Evolutionary conservation across 1,140 invertebrate species (phyloP).

Genomic region (Aphidius gifuensis): DNA sequence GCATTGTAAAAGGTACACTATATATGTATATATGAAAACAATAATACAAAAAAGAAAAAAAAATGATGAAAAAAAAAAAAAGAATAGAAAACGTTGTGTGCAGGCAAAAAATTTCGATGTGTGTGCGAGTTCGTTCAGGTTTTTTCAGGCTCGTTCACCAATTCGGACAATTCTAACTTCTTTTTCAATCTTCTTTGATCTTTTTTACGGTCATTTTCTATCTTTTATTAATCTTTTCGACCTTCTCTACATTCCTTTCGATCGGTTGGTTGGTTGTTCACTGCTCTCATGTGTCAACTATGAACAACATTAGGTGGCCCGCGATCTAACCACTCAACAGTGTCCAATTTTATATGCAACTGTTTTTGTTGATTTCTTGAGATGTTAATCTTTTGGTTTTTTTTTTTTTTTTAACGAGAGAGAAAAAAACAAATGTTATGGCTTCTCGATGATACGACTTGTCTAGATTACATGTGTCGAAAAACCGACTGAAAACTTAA

Average conservation of each 20-base stretch:
- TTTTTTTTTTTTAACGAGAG: no score
- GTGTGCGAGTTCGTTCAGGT: constrained; percentile 43
- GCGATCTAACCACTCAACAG: constrained; percentile 17
- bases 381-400: no score
- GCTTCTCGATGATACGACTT: no score
- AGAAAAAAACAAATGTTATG: no score
- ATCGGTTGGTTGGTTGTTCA: not conserved
- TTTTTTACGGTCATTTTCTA: constrained; percentile 9
- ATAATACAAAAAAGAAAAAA: constrained; percentile 27
- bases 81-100: constrained; percentile 17
- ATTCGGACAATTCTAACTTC: constrained; percentile 21
- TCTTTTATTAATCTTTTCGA: constrained; percentile 10
- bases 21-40: constrained; percentile 14
- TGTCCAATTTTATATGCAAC: constrained; percentile 15
- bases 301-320: constrained; percentile 19
- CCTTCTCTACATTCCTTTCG: not conserved
- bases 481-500: no score
- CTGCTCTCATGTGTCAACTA: constrained; percentile 28
- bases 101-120: constrained; percentile 28
- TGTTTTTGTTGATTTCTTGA: not conserved
- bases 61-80: not conserved
- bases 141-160: constrained; percentile 42
- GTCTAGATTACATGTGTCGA: no score
- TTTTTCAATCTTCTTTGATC: constrained; percentile 10
- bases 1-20: constrained; percentile 8